Evolutionary conservation across 2,113 vertebrate species (phyloP), one percentile per base, ranked within the genome.

Genomic region (Chelonoidis abingdonii): DNA sequence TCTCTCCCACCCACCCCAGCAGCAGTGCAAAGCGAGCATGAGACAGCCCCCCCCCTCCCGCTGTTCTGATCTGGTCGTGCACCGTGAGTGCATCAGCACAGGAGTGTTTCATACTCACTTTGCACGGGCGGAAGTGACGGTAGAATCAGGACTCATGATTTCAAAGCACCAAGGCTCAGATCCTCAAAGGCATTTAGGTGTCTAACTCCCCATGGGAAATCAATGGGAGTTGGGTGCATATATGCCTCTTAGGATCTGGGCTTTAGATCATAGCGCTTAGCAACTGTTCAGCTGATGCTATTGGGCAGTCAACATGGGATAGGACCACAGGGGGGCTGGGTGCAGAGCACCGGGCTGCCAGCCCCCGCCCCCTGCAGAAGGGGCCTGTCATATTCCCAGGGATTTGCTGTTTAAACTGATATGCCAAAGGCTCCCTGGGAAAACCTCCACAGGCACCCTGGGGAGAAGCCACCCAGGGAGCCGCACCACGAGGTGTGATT

Each of bases 41-140:
- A n/a, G 62, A 9, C 27, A n/a, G n/a, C 10, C 47, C 47, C 10
- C 47, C 47, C 7, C 1, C 2, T 12, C 35, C 3, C 4, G 3
- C 62, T 14, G 62, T 16, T 69, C 65, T n/a, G 17, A 69, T 9
- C 35, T 4, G 9, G 65, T 38, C 4, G 4, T 17, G 31, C 14
- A 65, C 14, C 3, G 8, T 6, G 31, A 65, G 14, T 14, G 6
- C 31, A 69, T 17, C 31, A 69, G 62, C 62, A 35, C 35, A 5
- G 31, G 62, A 35, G 62, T 19, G 62, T 35, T n/a, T 69, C 62
- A 19, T 17, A 2, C 62, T 69, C 31, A n/a, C 62, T 35, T 69
- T 19, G 62, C 31, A 9, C 16, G 52, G 19, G 52, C 19, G 7
- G 52, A 53, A 53, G 52, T 21, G 52, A 53, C 19, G 4, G 62